phyloP scores from a whole-genome alignment of 2,113 vertebrate genomes.

The Rhinogobius similis region DNA sequence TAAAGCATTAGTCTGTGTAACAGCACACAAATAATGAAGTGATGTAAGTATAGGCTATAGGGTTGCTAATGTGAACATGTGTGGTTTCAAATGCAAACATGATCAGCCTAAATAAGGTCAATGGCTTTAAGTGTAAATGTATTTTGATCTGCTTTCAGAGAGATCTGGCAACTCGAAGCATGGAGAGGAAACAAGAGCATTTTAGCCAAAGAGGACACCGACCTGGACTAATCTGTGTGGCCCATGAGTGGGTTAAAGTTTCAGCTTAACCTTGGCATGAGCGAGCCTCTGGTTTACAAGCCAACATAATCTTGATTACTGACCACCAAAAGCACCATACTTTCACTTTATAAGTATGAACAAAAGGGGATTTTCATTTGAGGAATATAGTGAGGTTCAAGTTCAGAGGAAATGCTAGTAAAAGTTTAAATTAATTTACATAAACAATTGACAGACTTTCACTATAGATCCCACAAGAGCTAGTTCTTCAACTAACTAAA shows the following conservation, averaged over 20 bases:
- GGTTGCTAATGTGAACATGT: not conserved
- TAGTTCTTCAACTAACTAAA: too few species aligned
- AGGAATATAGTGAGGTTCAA: not conserved
- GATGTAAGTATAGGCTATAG: not conserved
- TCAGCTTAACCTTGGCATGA: slow-evolving; percentile 50
- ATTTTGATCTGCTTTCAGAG: slow-evolving; percentile 23
- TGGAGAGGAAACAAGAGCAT: slow-evolving; percentile 39
- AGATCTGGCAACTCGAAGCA: slow-evolving; percentile 36
- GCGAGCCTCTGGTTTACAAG: slow-evolving; percentile 14
- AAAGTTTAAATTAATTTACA: not conserved
- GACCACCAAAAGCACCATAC: slow-evolving; percentile 11
- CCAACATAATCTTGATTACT: slow-evolving; percentile 23
- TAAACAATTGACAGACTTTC: not conserved
- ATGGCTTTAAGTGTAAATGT: not conserved
- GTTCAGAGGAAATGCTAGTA: not conserved
- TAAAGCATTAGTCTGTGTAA: slow-evolving; percentile 39
- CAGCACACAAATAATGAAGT: slow-evolving; percentile 34
- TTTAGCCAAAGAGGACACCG: slow-evolving; percentile 23
- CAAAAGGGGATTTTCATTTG: not conserved
- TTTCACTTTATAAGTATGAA: slow-evolving; percentile 10
- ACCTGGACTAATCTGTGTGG: slow-evolving; percentile 40
- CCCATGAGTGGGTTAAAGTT: slow-evolving; percentile 53
- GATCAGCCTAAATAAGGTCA: slow-evolving; percentile 1
- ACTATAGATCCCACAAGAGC: not conserved
- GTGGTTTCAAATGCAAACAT: not conserved